Percentiles rank a stretch among this genome's conserved stretches.
Evolutionary conservation across 2,797 vertebrate species (phyloP).

Genomic region (Pantherophis vulpinus): DNA sequence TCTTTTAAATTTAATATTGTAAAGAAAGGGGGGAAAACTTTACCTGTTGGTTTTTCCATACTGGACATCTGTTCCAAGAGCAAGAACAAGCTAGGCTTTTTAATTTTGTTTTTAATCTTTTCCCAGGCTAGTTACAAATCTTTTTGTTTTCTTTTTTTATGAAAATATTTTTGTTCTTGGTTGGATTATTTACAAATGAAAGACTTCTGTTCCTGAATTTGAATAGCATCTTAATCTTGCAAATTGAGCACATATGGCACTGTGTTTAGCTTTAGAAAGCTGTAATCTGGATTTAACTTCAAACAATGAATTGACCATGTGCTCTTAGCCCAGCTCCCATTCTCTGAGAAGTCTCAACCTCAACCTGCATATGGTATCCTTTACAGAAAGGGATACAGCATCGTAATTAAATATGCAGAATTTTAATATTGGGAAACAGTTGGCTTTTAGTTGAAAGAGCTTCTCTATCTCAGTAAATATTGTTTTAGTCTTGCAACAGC

Average conservation of each 20-base stretch:
- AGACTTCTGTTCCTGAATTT: neutral
- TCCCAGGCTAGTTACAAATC: neutral
- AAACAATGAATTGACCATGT: neutral
- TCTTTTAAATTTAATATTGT: neutral
- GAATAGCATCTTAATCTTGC: neutral
- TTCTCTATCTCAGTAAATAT: neutral
- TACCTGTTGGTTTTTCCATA: neutral
- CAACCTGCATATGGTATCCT: neutral
- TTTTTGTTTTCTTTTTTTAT: neutral
- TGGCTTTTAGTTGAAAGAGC: neutral
- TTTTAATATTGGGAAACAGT: neutral
- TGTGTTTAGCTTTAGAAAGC: neutral
- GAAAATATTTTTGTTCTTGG: neutral
- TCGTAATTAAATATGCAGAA: neutral
- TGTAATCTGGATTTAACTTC: neutral
- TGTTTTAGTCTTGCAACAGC: neutral
- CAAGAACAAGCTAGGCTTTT: neutral
- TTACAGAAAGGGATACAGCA: neutral
- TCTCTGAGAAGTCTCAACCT: neutral
- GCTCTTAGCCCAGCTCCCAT: neutral
- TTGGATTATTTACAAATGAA: neutral
- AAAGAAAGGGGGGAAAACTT: neutral
- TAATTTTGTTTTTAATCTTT: neutral
- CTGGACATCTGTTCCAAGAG: neutral
- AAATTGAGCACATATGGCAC: neutral